phyloP scores from a whole-genome alignment of 2,113 vertebrate genomes.

The Psilopsiagon aymara region DNA sequence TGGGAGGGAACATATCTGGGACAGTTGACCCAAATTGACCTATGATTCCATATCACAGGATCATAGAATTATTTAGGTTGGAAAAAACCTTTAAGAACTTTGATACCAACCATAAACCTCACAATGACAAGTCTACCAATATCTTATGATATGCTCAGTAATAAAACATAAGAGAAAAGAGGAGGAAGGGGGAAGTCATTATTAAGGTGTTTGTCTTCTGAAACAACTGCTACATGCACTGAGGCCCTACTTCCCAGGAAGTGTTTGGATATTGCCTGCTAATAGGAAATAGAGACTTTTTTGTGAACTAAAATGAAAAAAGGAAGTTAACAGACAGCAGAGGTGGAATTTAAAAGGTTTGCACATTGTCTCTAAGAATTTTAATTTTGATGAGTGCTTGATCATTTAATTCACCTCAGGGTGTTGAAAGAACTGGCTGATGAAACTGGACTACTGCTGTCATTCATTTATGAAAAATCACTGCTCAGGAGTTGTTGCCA shows the following conservation, averaged over 20 bases:
- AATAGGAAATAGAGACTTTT: not conserved
- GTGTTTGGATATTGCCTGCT: not conserved
- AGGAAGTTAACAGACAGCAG: not conserved
- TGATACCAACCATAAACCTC: not conserved
- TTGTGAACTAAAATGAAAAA: not conserved
- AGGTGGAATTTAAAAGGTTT: not conserved
- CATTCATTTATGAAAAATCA: not conserved
- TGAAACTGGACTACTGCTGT: not conserved
- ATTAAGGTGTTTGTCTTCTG: not conserved
- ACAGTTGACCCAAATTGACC: not conserved
- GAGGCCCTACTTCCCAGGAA: not conserved
- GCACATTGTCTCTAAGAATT: not conserved
- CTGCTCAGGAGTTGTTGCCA: not conserved
- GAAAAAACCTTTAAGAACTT: not conserved
- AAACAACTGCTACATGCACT: not conserved
- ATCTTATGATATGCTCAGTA: fast-evolving
- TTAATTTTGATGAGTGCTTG: not conserved
- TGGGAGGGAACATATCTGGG: not conserved
- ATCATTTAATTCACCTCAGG: not conserved
- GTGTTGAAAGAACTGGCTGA: not conserved
- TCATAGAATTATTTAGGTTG: not conserved
- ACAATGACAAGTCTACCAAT: no score
- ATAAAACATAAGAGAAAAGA: not conserved
- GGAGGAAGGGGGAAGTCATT: fast-evolving
- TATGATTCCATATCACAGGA: not conserved